Percentiles rank a stretch among this genome's conserved stretches.
phyloP scores from a whole-genome alignment of 2,113 vertebrate genomes.

The Hippopotamus amphibius region DNA sequence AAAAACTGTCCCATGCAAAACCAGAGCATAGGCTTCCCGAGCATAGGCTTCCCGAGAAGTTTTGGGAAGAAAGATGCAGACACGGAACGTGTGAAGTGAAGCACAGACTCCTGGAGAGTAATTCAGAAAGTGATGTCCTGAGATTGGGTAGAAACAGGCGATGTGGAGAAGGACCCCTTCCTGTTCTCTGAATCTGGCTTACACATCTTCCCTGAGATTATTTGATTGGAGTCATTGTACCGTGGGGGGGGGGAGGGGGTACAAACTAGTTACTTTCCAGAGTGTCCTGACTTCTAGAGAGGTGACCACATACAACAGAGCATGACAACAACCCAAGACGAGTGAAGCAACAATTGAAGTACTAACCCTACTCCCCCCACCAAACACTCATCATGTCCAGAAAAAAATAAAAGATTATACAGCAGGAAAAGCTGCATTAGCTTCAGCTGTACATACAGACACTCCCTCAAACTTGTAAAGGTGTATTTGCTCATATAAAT shows the following conservation, averaged over 20 bases:
- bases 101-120: fast-evolving
- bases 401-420: fast-evolving
- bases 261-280: background rate
- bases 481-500: fast-evolving
- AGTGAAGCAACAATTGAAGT: no score
- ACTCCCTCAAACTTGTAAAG: background rate
- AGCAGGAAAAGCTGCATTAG: background rate
- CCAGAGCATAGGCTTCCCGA: fast-evolving
- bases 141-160: fast-evolving
- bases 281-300: background rate
- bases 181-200: fast-evolving
- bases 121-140: fast-evolving
- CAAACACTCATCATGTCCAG: background rate
- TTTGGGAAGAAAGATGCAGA: background rate
- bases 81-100: fast-evolving
- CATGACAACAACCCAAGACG: background rate
- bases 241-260: fast-evolving
- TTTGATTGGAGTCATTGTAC: fast-evolving
- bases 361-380: no score
- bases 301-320: background rate
- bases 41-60: fast-evolving
- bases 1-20: background rate
- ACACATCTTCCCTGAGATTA: fast-evolving
- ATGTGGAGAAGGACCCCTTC: background rate
- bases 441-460: fast-evolving